Percentiles rank a stretch among this genome's conserved stretches.
Evolutionary conservation across 64 coral and sea anemone species (phyloP).

Genomic region (Hydrozoanthus tunicans): DNA sequence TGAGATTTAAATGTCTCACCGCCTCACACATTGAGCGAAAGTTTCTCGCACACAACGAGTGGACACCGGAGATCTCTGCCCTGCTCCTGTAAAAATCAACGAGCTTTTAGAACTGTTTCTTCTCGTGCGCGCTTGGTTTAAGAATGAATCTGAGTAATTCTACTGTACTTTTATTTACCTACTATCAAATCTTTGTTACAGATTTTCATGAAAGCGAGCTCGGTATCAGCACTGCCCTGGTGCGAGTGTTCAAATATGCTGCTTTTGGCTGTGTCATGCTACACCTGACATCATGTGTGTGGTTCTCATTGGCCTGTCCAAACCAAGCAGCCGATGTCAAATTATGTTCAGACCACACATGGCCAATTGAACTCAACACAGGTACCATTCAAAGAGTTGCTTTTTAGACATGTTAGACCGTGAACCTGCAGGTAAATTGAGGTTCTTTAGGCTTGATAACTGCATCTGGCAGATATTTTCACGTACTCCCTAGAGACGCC

Average conservation of each 20-base stretch:
- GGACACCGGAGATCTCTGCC: too few relatives aligned
- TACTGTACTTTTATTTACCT: conserved; percentile 12
- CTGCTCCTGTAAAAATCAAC: too few relatives aligned
- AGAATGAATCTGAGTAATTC: neutral
- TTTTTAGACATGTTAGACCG: too few relatives aligned
- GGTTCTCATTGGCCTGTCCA: conserved; percentile 75
- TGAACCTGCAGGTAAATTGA: too few relatives aligned
- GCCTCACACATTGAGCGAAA: too few relatives aligned
- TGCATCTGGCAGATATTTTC: too few relatives aligned
- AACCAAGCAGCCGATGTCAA: conserved; percentile 37
- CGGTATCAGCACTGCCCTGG: conserved; percentile 68
- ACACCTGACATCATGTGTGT: conserved; percentile 70
- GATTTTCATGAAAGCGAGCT: conserved; percentile 77
- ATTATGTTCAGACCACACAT: conserved; percentile 51
- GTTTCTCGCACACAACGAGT: too few relatives aligned
- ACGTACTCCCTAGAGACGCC: too few relatives aligned
- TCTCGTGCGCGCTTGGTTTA: neutral
- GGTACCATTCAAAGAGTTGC: conserved; percentile 16
- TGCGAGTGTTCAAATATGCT: conserved; percentile 74
- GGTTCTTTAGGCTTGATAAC: too few relatives aligned
- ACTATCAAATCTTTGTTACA: conserved; percentile 8
- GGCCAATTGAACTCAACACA: conserved; percentile 71
- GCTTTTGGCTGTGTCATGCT: conserved; percentile 64
- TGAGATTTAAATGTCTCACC: too few relatives aligned
- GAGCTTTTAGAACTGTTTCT: too few relatives aligned